Evolutionary conservation across 2,888 invertebrate genomes (phyloP), one percentile per base, ranked within the genome.

Genomic region (Cephonodes hylas): DNA sequence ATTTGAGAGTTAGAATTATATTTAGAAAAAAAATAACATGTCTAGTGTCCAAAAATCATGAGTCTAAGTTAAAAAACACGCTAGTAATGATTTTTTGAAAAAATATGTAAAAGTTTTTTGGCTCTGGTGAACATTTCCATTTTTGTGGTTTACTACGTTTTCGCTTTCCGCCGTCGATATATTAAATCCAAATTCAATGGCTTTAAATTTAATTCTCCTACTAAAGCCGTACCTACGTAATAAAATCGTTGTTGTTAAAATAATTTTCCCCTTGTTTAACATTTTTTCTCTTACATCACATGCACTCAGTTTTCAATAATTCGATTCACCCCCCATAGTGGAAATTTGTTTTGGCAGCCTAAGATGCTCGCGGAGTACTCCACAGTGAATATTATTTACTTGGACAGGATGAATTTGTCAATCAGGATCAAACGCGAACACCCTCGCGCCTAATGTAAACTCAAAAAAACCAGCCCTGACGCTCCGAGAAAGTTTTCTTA

Each of bases 341-440:
- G 79, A 83, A 84, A 84, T 83, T 85, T 84, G 76, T 81, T 87
- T 85, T 74, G 73, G 66, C 79, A 79, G 77, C 77, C 81, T 82
- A 83, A 77, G 74, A 77, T 65, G 64, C 71, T 66, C 66, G 70
- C 68, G 64, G 70, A 72, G 79, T 83, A 82, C 76, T 79, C 80
- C 73, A 66, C 69, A 74, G 71, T 74, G 75, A 81, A 82, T 75
- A 74, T 81, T 85, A 86, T 86, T 84, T 82, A 85, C 83, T 84
- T 76, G 76, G 77, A 80, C 82, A 74, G 79, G 85, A 83, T 84
- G 86, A 85, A 85, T 86, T 86, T 83, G 86, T 85, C 88, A 88
- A 88, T 89, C 89, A 88, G 82, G 88, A 89, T 91, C 90, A 91
- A 89, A 86, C 74, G 73, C 68, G 68, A 61, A 66, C 44, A n/a